Conservation (phyloP, 2,113 vertebrate species). For the Hyaena hyaena region DNA sequence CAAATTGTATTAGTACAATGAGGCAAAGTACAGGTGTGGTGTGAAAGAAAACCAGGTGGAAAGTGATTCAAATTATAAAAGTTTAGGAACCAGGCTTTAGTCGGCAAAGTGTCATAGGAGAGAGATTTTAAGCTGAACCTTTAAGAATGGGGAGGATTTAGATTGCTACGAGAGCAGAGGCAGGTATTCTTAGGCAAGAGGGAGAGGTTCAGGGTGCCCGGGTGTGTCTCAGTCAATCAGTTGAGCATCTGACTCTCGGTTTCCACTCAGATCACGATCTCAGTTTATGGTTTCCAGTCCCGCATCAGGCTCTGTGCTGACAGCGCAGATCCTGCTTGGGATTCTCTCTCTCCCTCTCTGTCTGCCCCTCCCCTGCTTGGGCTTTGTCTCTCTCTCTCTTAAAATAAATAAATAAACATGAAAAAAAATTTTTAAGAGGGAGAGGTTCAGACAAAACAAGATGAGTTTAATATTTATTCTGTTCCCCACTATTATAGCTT, state of each 20-base stretch:
- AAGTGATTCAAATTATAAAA: slow-evolving; percentile 10
- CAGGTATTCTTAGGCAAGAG: neutral
- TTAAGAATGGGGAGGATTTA: slow-evolving; percentile 1
- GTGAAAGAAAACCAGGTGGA: neutral
- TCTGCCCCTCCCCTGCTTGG: too few relatives aligned
- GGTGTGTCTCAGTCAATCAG: too few relatives aligned
- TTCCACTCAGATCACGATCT: too few relatives aligned
- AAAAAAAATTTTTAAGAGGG: neutral
- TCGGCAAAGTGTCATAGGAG: neutral
- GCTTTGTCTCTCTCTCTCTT: too few relatives aligned
- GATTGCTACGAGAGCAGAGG: neutral
- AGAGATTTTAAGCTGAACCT: neutral
- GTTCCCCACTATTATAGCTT: neutral
- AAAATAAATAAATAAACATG: too few relatives aligned
- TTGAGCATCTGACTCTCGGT: too few relatives aligned
- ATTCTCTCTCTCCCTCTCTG: too few relatives aligned
- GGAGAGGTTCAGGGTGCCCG: neutral
- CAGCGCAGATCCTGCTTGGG: too few relatives aligned
- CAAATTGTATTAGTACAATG: neutral
- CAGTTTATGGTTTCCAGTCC: too few relatives aligned
- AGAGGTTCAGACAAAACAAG: neutral
- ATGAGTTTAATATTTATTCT: slow-evolving; percentile 44
- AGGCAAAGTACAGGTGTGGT: neutral
- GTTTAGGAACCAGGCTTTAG: neutral
- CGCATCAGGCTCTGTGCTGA: too few relatives aligned